Conservation (phyloP, 2,888 invertebrate species). For the Labia minor region DNA sequence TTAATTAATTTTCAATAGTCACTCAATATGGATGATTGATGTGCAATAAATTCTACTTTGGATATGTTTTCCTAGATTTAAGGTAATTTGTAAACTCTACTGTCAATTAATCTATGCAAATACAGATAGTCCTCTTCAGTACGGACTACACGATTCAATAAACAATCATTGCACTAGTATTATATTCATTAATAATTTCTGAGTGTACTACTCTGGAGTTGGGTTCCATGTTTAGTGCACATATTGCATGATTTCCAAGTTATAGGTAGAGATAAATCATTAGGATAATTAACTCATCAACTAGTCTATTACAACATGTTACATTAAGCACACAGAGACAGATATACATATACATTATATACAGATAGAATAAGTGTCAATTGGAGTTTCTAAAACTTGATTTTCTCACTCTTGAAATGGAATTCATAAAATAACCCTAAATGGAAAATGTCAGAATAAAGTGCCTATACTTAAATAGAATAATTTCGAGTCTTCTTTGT, state of each 20-base stretch:
- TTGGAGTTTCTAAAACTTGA: no score
- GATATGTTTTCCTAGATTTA: no score
- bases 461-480: slow-evolving; percentile 3
- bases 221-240: not conserved
- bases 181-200: slow-evolving; percentile 8
- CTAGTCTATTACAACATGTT: not conserved
- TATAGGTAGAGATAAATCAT: slow-evolving; percentile 13
- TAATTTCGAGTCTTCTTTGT: not conserved
- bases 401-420: no score
- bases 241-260: not conserved
- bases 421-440: not conserved
- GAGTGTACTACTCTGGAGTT: not conserved
- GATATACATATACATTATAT: not conserved
- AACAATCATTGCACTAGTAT: not conserved
- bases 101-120: not conserved
- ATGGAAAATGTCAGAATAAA: slow-evolving; percentile 1
- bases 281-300: slow-evolving; percentile 13
- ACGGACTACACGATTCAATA: not conserved
- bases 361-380: no score
- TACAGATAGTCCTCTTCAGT: not conserved
- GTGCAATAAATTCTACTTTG: no score
- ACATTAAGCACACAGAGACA: not conserved
- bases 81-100: not conserved
- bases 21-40: no score
- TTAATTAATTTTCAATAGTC: no score